These are phyloP conservation scores for Philypnodon macrostomus DNA, from an alignment of 2,797 vertebrate species.

Conservation along the genomic window DNA sequence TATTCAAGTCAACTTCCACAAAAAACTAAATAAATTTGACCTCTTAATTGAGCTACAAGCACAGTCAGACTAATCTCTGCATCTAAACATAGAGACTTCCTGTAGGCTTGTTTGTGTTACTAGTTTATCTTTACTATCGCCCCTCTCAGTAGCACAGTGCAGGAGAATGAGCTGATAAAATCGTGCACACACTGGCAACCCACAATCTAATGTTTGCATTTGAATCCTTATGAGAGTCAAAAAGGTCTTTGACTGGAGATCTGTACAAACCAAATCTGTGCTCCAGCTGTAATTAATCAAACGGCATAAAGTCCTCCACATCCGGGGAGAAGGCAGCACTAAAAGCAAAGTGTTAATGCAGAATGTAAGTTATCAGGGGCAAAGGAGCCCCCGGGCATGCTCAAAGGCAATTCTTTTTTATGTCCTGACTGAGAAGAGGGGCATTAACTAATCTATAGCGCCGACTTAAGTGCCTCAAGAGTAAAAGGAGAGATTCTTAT, in stretches of 20 bases:
- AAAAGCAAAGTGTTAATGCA: conserved; percentile 20
- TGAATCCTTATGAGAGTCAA: conserved; percentile 34
- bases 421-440: conserved; percentile 25
- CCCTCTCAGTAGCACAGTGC: too few species aligned
- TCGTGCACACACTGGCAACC: conserved; percentile 23
- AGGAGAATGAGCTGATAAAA: too few species aligned
- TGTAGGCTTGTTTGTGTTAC: too few species aligned
- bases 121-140: too few species aligned
- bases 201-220: conserved; percentile 36
- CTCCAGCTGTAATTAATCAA: conserved; percentile 27
- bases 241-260: conserved; percentile 33
- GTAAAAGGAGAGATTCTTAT: conserved; percentile 50
- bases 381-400: conserved; percentile 9
- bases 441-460: conserved; percentile 52
- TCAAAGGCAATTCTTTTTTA: conserved; percentile 10
- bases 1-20: too few species aligned
- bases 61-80: too few species aligned
- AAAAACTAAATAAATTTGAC: too few species aligned
- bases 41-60: too few species aligned
- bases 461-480: conserved; percentile 45
- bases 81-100: too few species aligned
- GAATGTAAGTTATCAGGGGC: conserved; percentile 41
- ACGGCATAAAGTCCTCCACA: conserved; percentile 14
- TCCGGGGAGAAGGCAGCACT: conserved; percentile 7
- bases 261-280: conserved; percentile 28